A percentile compares a stretch with the other conserved stretches of the same genome.
These are phyloP conservation scores for Rhea americana DNA, from an alignment of 2,113 vertebrate genomes.

Conservation along the genomic window DNA sequence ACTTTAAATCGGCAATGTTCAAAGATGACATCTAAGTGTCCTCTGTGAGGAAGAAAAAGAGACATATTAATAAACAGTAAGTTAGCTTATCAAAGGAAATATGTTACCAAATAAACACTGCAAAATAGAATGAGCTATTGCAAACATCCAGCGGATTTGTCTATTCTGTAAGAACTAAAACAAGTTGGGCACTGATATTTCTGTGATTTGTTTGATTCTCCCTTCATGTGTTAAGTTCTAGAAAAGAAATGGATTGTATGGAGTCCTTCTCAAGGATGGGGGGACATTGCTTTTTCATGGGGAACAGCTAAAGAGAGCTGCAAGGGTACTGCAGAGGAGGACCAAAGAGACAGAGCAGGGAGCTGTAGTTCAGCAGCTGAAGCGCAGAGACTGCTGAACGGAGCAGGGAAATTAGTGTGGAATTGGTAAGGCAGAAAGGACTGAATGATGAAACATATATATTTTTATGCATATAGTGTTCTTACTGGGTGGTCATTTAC, in stretches of 20 bases:
- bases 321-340: background rate
- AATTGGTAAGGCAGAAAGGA: background rate
- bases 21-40: background rate
- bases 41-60: background rate
- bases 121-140: background rate
- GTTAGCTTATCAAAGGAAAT: background rate
- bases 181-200: background rate
- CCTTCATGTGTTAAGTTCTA: background rate
- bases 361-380: background rate
- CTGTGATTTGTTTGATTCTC: background rate
- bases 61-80: background rate
- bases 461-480: no score
- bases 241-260: background rate
- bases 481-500: no score
- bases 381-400: background rate
- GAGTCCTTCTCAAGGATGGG: background rate
- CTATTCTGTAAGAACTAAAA: background rate
- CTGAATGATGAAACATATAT: background rate
- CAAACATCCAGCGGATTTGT: background rate
- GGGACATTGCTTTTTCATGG: background rate
- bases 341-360: background rate
- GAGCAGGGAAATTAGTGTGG: background rate
- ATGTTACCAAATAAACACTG: background rate
- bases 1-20: background rate
- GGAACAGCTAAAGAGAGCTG: background rate